These are phyloP conservation scores for Diarsia mendica DNA, from an alignment of 2,888 invertebrate species.

Conservation along the genomic window DNA sequence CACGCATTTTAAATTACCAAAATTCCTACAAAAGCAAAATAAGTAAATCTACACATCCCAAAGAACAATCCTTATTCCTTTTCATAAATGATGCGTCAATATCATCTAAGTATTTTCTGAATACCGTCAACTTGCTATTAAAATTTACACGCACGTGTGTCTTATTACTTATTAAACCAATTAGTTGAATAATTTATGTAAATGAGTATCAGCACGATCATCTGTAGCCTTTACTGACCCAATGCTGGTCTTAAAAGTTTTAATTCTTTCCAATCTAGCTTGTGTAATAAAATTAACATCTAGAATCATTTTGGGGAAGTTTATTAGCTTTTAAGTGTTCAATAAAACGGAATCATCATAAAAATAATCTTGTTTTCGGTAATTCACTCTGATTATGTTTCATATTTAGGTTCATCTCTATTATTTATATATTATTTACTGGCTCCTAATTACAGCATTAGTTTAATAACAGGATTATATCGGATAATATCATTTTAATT, in stretches of 20 bases:
- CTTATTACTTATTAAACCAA: not conserved
- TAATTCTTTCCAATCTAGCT: not conserved
- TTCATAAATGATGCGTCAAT: too few relatives aligned
- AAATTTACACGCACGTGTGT: not conserved
- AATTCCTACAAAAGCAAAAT: too few relatives aligned
- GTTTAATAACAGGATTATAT: constrained; percentile 20
- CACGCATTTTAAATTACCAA: too few relatives aligned
- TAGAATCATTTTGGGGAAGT: constrained; percentile 5
- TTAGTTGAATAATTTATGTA: constrained; percentile 2
- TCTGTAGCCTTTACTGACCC: not conserved
- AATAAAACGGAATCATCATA: constrained; percentile 21
- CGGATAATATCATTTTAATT: constrained; percentile 22
- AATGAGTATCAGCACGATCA: not conserved
- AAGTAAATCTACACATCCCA: too few relatives aligned
- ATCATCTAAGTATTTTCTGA: not conserved
- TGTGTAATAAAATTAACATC: constrained; percentile 14
- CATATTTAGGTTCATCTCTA: constrained; percentile 29
- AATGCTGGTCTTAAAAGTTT: not conserved
- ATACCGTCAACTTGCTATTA: not conserved
- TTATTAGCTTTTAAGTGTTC: constrained; percentile 19
- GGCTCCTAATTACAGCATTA: constrained; percentile 30
- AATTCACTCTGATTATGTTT: constrained; percentile 14
- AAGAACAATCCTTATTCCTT: not conserved
- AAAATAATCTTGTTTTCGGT: constrained; percentile 32
- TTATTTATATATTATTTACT: constrained; percentile 16